Conservation (phyloP, 2,113 vertebrate species). For the Nyctibius bracteatus region DNA sequence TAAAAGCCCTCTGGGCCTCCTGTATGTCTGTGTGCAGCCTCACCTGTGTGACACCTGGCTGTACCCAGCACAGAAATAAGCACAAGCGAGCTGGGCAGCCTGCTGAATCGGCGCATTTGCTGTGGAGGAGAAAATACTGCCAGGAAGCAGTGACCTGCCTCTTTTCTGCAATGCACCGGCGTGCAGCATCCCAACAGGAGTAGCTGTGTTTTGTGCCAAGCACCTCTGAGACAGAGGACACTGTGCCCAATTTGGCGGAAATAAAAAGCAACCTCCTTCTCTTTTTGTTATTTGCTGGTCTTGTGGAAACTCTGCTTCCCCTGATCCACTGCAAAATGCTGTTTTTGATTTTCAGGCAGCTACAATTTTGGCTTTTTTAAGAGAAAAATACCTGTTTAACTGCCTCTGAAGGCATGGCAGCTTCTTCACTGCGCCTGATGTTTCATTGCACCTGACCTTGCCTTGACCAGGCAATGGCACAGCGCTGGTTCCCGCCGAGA, state of each 20-base stretch:
- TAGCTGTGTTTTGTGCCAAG: background rate
- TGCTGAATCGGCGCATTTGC: slow-evolving; percentile 44
- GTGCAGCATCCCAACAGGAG: background rate
- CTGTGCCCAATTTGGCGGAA: background rate
- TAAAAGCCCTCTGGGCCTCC: slow-evolving; percentile 31
- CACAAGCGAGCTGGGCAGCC: slow-evolving; percentile 1
- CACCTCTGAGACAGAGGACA: background rate
- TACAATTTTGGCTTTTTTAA: background rate
- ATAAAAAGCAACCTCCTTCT: background rate
- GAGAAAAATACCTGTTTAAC: slow-evolving; percentile 7
- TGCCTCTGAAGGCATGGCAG: background rate
- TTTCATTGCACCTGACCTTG: background rate
- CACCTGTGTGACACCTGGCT: slow-evolving; percentile 65
- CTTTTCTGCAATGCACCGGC: background rate
- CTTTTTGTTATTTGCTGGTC: background rate
- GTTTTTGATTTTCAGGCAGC: background rate
- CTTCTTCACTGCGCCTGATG: background rate
- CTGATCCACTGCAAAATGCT: background rate
- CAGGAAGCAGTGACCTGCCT: slow-evolving; percentile 28
- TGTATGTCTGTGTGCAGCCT: background rate
- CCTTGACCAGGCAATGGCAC: background rate
- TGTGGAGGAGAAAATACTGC: slow-evolving; percentile 4
- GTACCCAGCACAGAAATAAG: slow-evolving; percentile 41
- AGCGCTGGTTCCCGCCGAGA: background rate
- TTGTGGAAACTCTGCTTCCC: background rate